Conservation (phyloP, 2,888 invertebrate species). For the Rhingia rostrata region DNA sequence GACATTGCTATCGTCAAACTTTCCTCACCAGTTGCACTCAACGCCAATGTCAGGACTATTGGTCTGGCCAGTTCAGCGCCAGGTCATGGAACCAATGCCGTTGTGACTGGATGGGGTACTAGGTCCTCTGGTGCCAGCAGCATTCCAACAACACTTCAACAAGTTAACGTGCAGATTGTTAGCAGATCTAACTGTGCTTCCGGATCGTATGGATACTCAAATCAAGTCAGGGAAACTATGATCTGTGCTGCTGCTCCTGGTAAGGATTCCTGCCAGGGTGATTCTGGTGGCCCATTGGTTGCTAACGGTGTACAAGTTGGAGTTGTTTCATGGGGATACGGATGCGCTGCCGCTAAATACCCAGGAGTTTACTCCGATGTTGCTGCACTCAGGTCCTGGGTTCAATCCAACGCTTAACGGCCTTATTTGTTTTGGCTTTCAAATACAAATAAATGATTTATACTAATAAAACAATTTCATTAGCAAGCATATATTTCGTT, state of each 20-base stretch:
- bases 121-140: constrained; percentile 76
- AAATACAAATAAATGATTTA: not conserved
- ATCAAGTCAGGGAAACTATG: constrained; percentile 74
- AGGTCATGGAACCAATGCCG: constrained; percentile 68
- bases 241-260: constrained; percentile 76
- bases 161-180: constrained; percentile 82
- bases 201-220: constrained; percentile 80
- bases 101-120: constrained; percentile 76
- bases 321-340: constrained; percentile 80
- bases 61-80: constrained; percentile 80
- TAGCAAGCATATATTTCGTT: too few relatives aligned
- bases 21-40: constrained; percentile 81
- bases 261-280: constrained; percentile 79
- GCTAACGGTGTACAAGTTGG: constrained; percentile 76
- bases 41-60: constrained; percentile 82
- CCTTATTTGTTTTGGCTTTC: not conserved
- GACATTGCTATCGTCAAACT: constrained; percentile 85
- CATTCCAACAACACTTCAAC: constrained; percentile 81
- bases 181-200: constrained; percentile 80
- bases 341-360: constrained; percentile 77
- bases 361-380: constrained; percentile 79
- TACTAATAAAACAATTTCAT: not conserved
- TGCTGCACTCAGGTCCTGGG: constrained; percentile 75
- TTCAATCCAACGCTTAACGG: constrained; percentile 45
- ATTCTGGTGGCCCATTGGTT: constrained; percentile 80